phyloP scores from a whole-genome alignment of 1,140 invertebrate genomes.

The Drosophila prosaltans region DNA sequence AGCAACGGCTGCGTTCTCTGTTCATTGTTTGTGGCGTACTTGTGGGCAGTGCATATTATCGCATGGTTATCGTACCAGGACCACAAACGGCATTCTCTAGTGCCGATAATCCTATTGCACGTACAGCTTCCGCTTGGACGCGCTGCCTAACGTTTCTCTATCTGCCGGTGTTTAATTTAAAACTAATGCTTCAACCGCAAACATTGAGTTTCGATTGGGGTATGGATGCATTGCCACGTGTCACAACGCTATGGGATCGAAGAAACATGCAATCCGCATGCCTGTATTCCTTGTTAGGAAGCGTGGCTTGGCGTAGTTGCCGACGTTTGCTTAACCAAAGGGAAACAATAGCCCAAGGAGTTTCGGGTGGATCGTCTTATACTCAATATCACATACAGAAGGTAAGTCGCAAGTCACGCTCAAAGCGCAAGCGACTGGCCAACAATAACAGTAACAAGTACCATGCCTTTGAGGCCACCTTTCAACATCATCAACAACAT shows the following conservation, averaged over 20 bases:
- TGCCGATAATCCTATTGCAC: constrained; percentile 95
- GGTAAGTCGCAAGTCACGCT: constrained; percentile 71
- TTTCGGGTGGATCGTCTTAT: constrained; percentile 18
- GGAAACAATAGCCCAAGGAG: constrained; percentile 8
- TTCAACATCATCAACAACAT: constrained; percentile 19
- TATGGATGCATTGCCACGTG: constrained; percentile 94
- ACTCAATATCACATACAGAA: constrained; percentile 72
- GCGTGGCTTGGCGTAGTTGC: constrained; percentile 83
- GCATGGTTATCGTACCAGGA: constrained; percentile 86
- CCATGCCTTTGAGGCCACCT: constrained; percentile 61
- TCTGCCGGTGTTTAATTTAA: constrained; percentile 93
- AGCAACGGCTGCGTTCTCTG: constrained; percentile 88
- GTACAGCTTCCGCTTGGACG: constrained; percentile 88
- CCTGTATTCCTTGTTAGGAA: constrained; percentile 87
- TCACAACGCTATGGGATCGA: constrained; percentile 89
- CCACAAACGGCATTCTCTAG: constrained; percentile 91
- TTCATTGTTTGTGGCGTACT: constrained; percentile 85
- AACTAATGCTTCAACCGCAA: constrained; percentile 91
- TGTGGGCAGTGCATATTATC: constrained; percentile 85
- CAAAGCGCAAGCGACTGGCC: constrained; percentile 68
- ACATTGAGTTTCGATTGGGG: constrained; percentile 97
- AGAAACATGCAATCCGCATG: constrained; percentile 89
- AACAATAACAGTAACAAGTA: constrained; percentile 59
- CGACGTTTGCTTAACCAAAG: constrained; percentile 38
- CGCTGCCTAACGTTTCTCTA: constrained; percentile 93